phyloP scores from a whole-genome alignment of 2,113 vertebrate species.

The Grus americana region DNA sequence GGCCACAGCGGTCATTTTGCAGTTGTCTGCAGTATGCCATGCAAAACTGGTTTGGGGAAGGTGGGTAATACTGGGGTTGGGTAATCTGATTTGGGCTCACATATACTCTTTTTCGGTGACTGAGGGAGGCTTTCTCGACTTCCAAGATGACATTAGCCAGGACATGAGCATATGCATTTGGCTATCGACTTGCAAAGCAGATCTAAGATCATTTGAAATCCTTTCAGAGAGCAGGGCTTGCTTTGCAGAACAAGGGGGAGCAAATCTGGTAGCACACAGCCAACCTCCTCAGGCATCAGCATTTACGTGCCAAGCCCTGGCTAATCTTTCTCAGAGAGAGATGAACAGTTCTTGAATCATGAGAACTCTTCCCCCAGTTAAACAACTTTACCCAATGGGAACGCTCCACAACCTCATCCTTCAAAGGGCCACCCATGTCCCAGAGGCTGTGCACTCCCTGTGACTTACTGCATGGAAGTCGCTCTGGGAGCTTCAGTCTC shows the following conservation, averaged over 20 bases:
- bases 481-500: not conserved
- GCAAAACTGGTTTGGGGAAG: not conserved
- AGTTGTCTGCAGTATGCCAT: not conserved
- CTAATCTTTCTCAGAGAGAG: not conserved
- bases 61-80: not conserved
- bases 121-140: not conserved
- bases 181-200: not conserved
- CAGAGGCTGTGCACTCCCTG: not conserved
- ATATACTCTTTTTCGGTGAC: not conserved
- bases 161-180: not conserved
- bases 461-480: not conserved
- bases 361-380: not conserved
- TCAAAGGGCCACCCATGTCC: rapidly evolving
- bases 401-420: not conserved
- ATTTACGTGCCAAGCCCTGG: not conserved
- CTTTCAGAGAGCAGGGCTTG: not conserved
- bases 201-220: conserved; percentile 7
- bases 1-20: not conserved
- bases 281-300: not conserved
- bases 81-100: not conserved
- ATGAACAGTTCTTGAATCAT: not conserved
- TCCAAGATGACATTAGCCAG: conserved; percentile 1
- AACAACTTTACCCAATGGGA: not conserved
- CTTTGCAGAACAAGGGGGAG: not conserved
- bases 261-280: not conserved